Evolutionary conservation across 2,888 invertebrate species (phyloP).

Genomic region (Halocaridina rubra): DNA sequence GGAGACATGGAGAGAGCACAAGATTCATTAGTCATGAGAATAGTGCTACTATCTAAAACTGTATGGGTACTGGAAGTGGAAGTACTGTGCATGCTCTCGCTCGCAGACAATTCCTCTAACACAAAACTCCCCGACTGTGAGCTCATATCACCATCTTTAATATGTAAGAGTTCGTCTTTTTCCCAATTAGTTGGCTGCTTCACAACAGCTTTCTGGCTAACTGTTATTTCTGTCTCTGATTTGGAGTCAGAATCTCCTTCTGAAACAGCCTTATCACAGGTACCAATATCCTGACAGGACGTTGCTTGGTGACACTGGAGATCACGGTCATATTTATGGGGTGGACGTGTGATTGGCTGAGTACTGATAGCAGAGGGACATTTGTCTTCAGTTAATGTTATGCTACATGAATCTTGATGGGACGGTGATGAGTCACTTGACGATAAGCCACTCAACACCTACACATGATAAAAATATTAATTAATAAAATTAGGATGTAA

Average conservation of each 20-base stretch:
- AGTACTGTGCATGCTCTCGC: conserved; percentile 38
- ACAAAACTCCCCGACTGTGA: conserved; percentile 10
- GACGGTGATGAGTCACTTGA: conserved; percentile 48
- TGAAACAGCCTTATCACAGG: neutral
- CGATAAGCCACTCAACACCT: conserved; percentile 41
- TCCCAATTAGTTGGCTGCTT: conserved; percentile 18
- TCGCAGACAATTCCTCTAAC: conserved; percentile 24
- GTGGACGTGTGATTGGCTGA: conserved; percentile 1
- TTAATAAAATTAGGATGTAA: too few species aligned
- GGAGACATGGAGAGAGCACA: neutral
- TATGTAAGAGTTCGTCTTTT: neutral
- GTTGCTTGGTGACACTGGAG: neutral
- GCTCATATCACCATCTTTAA: conserved; percentile 13
- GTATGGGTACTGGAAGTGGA: conserved; percentile 35
- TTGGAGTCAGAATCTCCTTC: neutral
- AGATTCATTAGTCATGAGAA: neutral
- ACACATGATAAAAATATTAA: too few species aligned
- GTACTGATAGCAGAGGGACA: conserved; percentile 19
- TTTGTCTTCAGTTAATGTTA: conserved; percentile 34
- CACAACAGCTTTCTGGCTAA: conserved; percentile 1
- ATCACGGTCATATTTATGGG: neutral
- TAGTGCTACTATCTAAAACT: conserved; percentile 10
- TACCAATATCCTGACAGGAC: neutral
- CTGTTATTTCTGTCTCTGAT: neutral
- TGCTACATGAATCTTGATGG: conserved; percentile 44